Evolutionary conservation across 1,140 invertebrate species (phyloP), one percentile per base, ranked within the genome.

Genomic region (Ruditapes philippinarum): DNA sequence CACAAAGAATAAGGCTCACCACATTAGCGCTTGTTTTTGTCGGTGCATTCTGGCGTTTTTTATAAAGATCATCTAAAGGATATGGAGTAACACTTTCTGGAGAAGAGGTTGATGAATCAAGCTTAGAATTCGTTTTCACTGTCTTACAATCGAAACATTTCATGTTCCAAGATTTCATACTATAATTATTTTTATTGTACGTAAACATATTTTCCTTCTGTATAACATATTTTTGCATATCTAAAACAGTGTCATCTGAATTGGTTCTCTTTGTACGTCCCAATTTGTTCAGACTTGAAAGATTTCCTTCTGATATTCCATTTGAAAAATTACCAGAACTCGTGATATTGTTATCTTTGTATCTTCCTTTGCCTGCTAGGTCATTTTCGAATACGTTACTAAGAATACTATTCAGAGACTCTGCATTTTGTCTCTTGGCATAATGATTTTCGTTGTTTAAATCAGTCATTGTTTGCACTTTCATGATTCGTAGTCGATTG

Each of bases 171-270:
- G 0, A 28, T 28, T 28, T 28, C n/a, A n/a, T n/a, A n/a, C n/a
- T n/a, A n/a, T n/a, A n/a, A 62, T n/a, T 62, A n/a, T 28, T n/a
- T 11, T 28, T 2, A 7, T 62, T 62, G 7, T 62, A 11, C 5
- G 25, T n/a, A 62, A 28, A 7, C 0, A 28, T 62, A 62, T 62
- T 62, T 62, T 62, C 57, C 28, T 62, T 62, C 25, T 62, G 57
- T 25, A 62, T 62, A n/a, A 62, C n/a, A 28, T 62, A 62, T 62
- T 62, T 62, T 28, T 28, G 57, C 25, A 62, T 62, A 62, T 62
- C 57, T 62, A 62, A 28, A 7, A 62, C 25, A 9, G 0, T 7
- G 28, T 19, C 1, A 28, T 4, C 28, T 1, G 57, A 62, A 19
- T 28, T 62, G 4, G 25, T 54, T 22, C 22, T 22, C 5, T n/a